A percentile compares a stretch with the other conserved stretches of the same genome.
Evolutionary conservation across 2,888 invertebrate species (phyloP).

Genomic region (Prenolepis imparis): DNA sequence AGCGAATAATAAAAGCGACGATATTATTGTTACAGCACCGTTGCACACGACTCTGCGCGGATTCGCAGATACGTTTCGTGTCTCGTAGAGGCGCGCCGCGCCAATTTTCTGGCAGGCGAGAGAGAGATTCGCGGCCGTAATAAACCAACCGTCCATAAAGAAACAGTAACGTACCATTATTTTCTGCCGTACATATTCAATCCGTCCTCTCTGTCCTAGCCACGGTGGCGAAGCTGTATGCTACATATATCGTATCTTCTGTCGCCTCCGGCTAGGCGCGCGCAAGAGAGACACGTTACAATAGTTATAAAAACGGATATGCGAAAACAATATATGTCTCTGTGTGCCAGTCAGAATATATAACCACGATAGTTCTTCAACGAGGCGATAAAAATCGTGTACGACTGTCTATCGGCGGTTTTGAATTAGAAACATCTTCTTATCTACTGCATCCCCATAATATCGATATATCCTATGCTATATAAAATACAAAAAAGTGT

Average conservation of each 20-base stretch:
- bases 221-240: background rate
- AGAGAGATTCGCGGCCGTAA: slow-evolving; percentile 30
- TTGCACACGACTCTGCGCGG: slow-evolving; percentile 18
- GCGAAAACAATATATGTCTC: background rate
- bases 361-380: background rate
- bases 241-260: background rate
- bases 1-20: slow-evolving; percentile 29
- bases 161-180: slow-evolving; percentile 46
- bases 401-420: background rate
- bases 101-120: slow-evolving; percentile 52
- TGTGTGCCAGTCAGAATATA: background rate
- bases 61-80: background rate
- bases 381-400: slow-evolving; percentile 17
- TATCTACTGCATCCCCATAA: background rate
- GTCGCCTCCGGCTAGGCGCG: background rate
- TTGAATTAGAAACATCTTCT: slow-evolving; percentile 22
- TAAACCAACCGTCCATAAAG: slow-evolving; percentile 59
- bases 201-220: slow-evolving; percentile 14
- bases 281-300: slow-evolving; percentile 59
- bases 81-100: background rate
- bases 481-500: background rate
- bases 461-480: too few relatives aligned
- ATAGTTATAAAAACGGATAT: slow-evolving; percentile 52
- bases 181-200: slow-evolving; percentile 48
- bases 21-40: slow-evolving; percentile 14